Evolutionary conservation across 2,888 invertebrate species (phyloP), one percentile per base, ranked within the genome.

Genomic region (Pherbina coryleti): DNA sequence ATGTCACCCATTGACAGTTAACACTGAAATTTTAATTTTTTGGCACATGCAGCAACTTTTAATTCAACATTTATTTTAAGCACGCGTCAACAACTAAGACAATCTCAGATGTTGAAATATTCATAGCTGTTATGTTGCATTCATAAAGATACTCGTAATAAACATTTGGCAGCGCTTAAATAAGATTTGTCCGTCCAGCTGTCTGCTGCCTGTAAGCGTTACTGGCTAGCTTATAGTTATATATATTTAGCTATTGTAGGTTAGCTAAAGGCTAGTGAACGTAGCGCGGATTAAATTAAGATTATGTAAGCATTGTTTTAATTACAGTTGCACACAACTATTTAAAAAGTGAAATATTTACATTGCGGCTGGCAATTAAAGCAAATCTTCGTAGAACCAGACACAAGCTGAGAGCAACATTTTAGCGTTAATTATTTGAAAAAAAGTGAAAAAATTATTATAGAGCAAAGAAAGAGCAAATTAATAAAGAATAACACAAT

Each of bases 231-330:
- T 44, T 19, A 55, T 44, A 44, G 44, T 14, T 44, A 11, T 44
- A 44, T 25, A 62, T 62, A 22, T 22, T 60, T 8, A 19, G n/a
- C 19, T 11, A 5, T 25, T 25, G 57, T 25, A 22, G 57, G 57
- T 60, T 60, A 51, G 7, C 28, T 49, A 25, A 28, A 28, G 44
- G 7, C 51, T 44, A 22, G 49, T 69, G 28, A 22, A 28, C 55
- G 17, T 22, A 31, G 53, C n/a, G 53, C 55, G 70, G n/a, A 9
- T 70, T 55, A 55, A 70, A 44, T 70, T 53, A 17, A 73, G 73
- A 28, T 73, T 73, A 62, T 73, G 62, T 49, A 73, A 73, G 73
- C 73, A 73, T 44, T 49, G 62, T 62, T 60, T 73, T 62, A 62
- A 73, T 73, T 73, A 51, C 73, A 73, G 49, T 62, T 73, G 72